Evolutionary conservation across 2,888 invertebrate species (phyloP).

Genomic region (Apomyelois bistriatella): DNA sequence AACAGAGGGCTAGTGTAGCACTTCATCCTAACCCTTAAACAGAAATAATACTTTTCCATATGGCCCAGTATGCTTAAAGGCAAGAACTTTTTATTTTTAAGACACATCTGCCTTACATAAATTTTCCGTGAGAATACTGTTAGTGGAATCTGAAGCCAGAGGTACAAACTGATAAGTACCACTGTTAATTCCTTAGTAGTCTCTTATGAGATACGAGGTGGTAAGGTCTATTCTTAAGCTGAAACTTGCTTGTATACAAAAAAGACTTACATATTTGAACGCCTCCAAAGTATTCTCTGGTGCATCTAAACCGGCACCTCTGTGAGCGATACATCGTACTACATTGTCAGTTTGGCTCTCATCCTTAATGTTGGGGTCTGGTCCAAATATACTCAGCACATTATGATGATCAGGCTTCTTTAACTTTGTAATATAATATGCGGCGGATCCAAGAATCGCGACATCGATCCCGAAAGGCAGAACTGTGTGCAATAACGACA

Average conservation of each 20-base stretch:
- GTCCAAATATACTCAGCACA: slow-evolving; percentile 75
- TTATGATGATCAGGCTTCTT: slow-evolving; percentile 57
- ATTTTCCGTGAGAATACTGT: no score
- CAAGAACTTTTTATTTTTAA: no score
- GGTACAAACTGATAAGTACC: no score
- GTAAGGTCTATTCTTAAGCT: no score
- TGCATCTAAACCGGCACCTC: slow-evolving; percentile 87
- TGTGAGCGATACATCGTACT: slow-evolving; percentile 85
- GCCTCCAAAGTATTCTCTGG: slow-evolving; percentile 90
- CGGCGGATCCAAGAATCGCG: slow-evolving; percentile 51
- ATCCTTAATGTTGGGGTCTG: slow-evolving; percentile 67
- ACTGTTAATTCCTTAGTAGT: no score
- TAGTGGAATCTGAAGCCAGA: no score
- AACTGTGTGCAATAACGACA: slow-evolving; percentile 57
- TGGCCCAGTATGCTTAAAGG: no score
- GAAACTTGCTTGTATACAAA: slow-evolving; percentile 12
- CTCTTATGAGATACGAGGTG: no score
- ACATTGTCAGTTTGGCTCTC: slow-evolving; percentile 61
- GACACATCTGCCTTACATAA: no score
- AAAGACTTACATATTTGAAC: slow-evolving; percentile 81
- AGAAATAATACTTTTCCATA: no score
- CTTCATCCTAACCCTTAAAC: no score
- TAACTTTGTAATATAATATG: slow-evolving; percentile 57
- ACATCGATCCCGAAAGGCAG: slow-evolving; percentile 63
- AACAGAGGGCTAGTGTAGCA: no score